phyloP scores from a whole-genome alignment of 2,113 vertebrate genomes.

The Electrona antarctica region DNA sequence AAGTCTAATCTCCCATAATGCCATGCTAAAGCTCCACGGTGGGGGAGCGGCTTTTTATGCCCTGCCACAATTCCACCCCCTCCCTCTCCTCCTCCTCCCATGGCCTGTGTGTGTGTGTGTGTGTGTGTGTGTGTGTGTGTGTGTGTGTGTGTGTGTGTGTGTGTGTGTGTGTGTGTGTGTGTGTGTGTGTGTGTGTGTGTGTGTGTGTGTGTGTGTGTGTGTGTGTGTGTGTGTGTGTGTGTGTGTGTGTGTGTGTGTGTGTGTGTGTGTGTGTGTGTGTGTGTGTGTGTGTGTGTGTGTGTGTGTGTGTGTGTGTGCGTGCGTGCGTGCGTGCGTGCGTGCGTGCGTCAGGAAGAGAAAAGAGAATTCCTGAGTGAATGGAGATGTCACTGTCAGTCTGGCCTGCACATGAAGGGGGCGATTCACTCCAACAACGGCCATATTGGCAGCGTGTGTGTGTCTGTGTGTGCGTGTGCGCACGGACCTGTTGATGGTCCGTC shows the following conservation, averaged over 20 bases:
- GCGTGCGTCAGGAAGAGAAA: slow-evolving; percentile 60
- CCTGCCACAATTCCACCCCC: slow-evolving; percentile 25
- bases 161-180: slow-evolving; percentile 52
- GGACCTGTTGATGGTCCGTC: slow-evolving; percentile 58
- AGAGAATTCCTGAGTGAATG: slow-evolving; percentile 72
- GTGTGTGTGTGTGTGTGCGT: slow-evolving; percentile 28
- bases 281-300: slow-evolving; percentile 40
- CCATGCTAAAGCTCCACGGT: slow-evolving; percentile 71
- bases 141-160: slow-evolving; percentile 58
- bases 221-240: slow-evolving; percentile 63
- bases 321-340: slow-evolving; percentile 45
- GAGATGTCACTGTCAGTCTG: slow-evolving; percentile 81
- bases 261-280: slow-evolving; percentile 39
- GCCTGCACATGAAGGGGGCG: slow-evolving; percentile 58
- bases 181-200: slow-evolving; percentile 50
- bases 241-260: slow-evolving; percentile 29
- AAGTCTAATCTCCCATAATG: slow-evolving; percentile 78
- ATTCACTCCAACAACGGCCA: slow-evolving; percentile 62
- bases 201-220: slow-evolving; percentile 56
- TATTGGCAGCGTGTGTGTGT: slow-evolving; percentile 68
- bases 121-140: slow-evolving; percentile 34
- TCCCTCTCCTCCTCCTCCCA: slow-evolving; percentile 57
- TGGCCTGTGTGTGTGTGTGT: slow-evolving; percentile 53
- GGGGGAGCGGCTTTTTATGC: slow-evolving; percentile 56
- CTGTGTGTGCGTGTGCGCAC: slow-evolving; percentile 13